A percentile compares a stretch with the other conserved stretches of the same genome.
Evolutionary conservation across 2,888 invertebrate genomes (phyloP).

Genomic region (Zele albiditarsus): DNA sequence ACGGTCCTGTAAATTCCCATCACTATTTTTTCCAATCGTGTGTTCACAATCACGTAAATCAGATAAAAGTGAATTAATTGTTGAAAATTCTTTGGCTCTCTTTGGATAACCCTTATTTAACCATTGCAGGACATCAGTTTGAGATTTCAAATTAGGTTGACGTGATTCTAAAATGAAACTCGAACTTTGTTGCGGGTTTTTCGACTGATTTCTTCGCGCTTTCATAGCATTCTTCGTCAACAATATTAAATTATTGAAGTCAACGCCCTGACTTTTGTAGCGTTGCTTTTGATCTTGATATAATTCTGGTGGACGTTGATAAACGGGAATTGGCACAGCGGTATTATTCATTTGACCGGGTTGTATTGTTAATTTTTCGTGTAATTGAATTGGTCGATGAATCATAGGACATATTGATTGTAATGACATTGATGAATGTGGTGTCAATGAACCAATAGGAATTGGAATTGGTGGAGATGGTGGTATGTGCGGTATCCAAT

Average conservation of each 20-base stretch:
- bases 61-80: constrained; percentile 53
- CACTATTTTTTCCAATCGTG: constrained; percentile 45
- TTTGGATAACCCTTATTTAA: constrained; percentile 56
- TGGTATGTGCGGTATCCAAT: constrained; percentile 63
- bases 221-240: constrained; percentile 67
- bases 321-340: constrained; percentile 62
- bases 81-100: constrained; percentile 53
- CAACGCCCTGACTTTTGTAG: constrained; percentile 63
- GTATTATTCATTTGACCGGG: constrained; percentile 42
- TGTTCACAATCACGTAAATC: constrained; percentile 52
- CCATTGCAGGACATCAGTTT: constrained; percentile 56
- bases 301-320: constrained; percentile 64
- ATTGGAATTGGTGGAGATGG: constrained; percentile 60
- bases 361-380: constrained; percentile 50
- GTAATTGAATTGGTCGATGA: constrained; percentile 59
- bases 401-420: constrained; percentile 60
- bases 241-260: constrained; percentile 68
- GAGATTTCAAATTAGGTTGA: constrained; percentile 55
- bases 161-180: constrained; percentile 56
- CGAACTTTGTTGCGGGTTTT: constrained; percentile 50
- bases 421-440: constrained; percentile 57
- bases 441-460: constrained; percentile 50
- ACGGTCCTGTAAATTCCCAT: background rate
- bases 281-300: constrained; percentile 61
- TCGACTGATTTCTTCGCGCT: constrained; percentile 60